phyloP scores from a whole-genome alignment of 2,888 invertebrate genomes.

The Tetragonisca angustula region DNA sequence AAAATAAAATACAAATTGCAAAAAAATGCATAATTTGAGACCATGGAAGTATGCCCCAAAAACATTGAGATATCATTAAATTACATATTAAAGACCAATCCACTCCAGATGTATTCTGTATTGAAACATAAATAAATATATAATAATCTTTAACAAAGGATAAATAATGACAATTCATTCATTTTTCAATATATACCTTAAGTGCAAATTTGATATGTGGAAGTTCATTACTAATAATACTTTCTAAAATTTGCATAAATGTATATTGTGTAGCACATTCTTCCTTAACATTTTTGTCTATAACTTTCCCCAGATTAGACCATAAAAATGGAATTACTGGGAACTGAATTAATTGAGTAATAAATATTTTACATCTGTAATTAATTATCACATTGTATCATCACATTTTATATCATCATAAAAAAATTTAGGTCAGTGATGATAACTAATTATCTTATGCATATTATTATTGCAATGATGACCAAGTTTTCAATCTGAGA shows the following conservation, averaged over 20 bases:
- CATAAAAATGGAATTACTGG: constrained; percentile 80
- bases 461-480: constrained; percentile 71
- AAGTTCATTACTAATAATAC: constrained; percentile 77
- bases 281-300: constrained; percentile 75
- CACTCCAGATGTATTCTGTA: constrained; percentile 77
- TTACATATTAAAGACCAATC: constrained; percentile 82
- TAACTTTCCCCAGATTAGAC: constrained; percentile 74
- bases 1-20: constrained; percentile 78
- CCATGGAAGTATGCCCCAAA: constrained; percentile 81
- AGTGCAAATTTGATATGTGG: constrained; percentile 77
- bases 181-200: constrained; percentile 71
- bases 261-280: constrained; percentile 75
- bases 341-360: constrained; percentile 78
- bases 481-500: constrained; percentile 84
- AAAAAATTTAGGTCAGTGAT: constrained; percentile 76
- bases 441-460: constrained; percentile 71
- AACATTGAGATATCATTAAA: constrained; percentile 77
- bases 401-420: no score
- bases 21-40: constrained; percentile 79
- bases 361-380: constrained; percentile 78
- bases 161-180: neutral
- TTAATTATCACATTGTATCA: constrained; percentile 19
- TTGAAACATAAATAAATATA: constrained; percentile 30
- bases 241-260: constrained; percentile 79
- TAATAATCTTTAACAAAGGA: neutral